Conservation (phyloP, 2,113 vertebrate species). For the Forbesichthys agassizii region DNA sequence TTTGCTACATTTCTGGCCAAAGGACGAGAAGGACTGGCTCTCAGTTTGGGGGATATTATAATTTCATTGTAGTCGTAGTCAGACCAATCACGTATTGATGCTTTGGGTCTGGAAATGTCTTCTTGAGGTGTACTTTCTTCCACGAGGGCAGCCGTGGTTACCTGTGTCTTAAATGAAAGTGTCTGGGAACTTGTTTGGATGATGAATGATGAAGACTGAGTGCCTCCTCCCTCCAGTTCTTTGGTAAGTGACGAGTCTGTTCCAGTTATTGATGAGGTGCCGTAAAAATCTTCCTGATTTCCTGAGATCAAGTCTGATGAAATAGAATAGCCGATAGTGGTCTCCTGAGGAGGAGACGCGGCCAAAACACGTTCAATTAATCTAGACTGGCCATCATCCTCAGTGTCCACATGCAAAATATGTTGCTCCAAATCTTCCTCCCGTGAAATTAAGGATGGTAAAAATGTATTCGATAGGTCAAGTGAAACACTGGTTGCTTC, state of each 20-base stretch:
- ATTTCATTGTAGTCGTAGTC: conserved; percentile 62
- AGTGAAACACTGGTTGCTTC: conserved; percentile 12
- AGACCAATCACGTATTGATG: not conserved
- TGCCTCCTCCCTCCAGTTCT: conserved; percentile 20
- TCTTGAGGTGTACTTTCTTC: conserved; percentile 20
- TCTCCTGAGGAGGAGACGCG: conserved; percentile 36
- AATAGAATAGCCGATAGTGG: conserved; percentile 10
- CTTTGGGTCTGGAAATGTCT: conserved; percentile 9
- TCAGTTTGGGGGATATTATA: conserved; percentile 6
- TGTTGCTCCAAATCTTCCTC: conserved; percentile 13
- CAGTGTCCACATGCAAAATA: not conserved
- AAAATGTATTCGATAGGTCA: not conserved
- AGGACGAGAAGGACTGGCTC: conserved; percentile 2
- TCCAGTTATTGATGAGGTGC: conserved; percentile 51
- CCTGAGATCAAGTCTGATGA: conserved; percentile 44
- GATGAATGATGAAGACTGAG: conserved; percentile 9
- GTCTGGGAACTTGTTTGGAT: conserved; percentile 23
- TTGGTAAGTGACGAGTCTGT: conserved; percentile 49
- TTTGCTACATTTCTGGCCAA: conserved; percentile 9
- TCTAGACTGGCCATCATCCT: conserved; percentile 11
- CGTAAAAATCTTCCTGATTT: conserved; percentile 37
- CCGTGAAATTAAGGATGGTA: conserved; percentile 12
- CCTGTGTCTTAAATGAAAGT: not conserved
- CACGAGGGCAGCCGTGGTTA: not conserved
- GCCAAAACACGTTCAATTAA: conserved; percentile 19